A percentile compares a stretch with the other conserved stretches of the same genome.
phyloP scores from a whole-genome alignment of 2,888 invertebrate species.

The Mimumesa dahlbomi region DNA sequence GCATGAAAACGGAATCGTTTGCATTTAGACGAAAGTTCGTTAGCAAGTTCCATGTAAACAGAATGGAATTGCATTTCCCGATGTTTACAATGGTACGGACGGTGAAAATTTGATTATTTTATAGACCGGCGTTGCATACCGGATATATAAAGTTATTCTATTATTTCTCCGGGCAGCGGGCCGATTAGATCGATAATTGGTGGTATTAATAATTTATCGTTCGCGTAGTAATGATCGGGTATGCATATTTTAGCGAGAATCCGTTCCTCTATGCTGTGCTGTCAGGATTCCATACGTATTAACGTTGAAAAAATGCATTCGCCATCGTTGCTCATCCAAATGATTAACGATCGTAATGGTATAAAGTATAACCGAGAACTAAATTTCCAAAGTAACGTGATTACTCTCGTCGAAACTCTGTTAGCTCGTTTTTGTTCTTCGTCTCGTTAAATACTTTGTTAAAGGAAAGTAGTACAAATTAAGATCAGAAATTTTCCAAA shows the following conservation, averaged over 20 bases:
- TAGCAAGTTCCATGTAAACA: neutral
- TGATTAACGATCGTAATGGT: conserved; percentile 3
- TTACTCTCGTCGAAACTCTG: too few relatives aligned
- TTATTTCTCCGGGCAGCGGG: too few relatives aligned
- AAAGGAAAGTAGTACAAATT: too few relatives aligned
- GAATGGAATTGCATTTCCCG: neutral
- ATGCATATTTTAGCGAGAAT: neutral
- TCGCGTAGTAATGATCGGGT: neutral
- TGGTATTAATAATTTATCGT: neutral
- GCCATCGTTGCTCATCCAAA: neutral
- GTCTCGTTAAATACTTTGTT: too few relatives aligned
- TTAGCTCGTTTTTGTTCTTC: too few relatives aligned
- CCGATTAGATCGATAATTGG: neutral
- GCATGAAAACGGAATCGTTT: neutral
- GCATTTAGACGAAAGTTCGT: neutral
- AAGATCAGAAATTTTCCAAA: too few relatives aligned
- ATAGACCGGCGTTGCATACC: neutral
- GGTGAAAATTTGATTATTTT: neutral
- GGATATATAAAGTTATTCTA: too few relatives aligned
- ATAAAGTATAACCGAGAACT: neutral
- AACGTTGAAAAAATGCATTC: conserved; percentile 1
- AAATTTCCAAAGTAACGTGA: too few relatives aligned
- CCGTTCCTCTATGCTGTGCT: neutral
- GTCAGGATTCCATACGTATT: neutral
- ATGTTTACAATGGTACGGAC: neutral